phyloP scores from a whole-genome alignment of 2,113 vertebrate genomes.

The Dasyurus viverrinus region DNA sequence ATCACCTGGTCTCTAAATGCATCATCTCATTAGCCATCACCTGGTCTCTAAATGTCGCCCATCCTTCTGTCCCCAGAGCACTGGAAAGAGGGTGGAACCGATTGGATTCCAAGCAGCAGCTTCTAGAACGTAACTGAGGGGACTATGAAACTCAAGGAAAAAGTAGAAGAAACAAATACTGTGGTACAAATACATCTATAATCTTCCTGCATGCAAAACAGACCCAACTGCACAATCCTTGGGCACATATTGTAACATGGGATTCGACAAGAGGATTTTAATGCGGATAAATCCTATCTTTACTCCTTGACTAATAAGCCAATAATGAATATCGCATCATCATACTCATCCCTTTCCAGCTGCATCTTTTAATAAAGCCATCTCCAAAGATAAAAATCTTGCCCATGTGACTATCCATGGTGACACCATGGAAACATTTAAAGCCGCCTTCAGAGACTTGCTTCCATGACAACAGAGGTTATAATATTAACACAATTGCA shows the following conservation, averaged over 20 bases:
- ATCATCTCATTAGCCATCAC: background rate
- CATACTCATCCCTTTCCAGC: slow-evolving; percentile 22
- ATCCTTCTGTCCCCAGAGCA: background rate
- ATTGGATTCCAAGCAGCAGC: background rate
- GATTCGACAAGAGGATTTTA: slow-evolving; percentile 47
- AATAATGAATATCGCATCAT: slow-evolving; percentile 12
- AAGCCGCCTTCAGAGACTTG: slow-evolving; percentile 79
- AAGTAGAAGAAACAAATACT: slow-evolving; percentile 43
- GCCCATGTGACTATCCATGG: slow-evolving; percentile 77
- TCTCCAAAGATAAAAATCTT: slow-evolving; percentile 55
- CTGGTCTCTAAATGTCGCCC: too few relatives aligned
- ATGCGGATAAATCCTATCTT: slow-evolving; percentile 53
- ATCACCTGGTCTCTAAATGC: background rate
- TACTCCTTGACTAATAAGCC: slow-evolving; percentile 39
- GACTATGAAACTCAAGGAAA: slow-evolving; percentile 15
- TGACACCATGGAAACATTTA: slow-evolving; percentile 85
- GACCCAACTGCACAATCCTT: slow-evolving; percentile 29
- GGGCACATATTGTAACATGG: slow-evolving; percentile 36
- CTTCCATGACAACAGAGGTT: slow-evolving; percentile 82
- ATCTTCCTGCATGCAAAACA: slow-evolving; percentile 46
- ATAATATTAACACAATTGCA: slow-evolving; percentile 76
- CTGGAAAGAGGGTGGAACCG: background rate
- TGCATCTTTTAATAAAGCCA: slow-evolving; percentile 53
- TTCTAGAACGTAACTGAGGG: background rate
- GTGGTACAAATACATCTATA: slow-evolving; percentile 25